Evolutionary conservation across 2,888 invertebrate species (phyloP), one percentile per base, ranked within the genome.

Genomic region (Petrolisthes manimaculis): DNA sequence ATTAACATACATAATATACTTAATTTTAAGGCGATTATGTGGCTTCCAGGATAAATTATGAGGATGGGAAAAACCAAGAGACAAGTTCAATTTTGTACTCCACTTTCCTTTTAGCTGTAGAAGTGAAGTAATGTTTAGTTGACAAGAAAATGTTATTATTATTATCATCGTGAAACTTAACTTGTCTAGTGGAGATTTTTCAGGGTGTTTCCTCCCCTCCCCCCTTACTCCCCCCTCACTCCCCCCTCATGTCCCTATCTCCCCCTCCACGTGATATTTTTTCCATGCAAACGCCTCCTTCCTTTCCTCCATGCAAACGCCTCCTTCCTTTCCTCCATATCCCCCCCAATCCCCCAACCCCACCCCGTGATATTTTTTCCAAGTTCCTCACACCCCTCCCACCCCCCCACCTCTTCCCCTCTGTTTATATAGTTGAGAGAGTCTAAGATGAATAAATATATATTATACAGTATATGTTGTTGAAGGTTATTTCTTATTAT

Each of bases 371-470:
- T 61, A 61, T 61, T 61, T 61, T 61, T 61, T 61, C 18, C 61
- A 61, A 9, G 37, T 18, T 61, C 61, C 18, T 61, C 18, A 61
- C 12, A 0, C 71, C 71, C 18, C n/a, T 4, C 6, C 21, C 71
- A 3, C 18, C n/a, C 21, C 6, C 21, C 71, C 1, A n/a, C n/a
- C 71, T 2, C 21, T 71, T 71, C 21, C 71, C 21, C 6, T 71
- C 18, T 71, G 71, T 71, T n/a, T 71, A 71, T n/a, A 71, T 71
- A 71, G 71, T 71, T 71, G 71, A 71, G 71, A 71, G 71, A 71
- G 71, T 71, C 71, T 71, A 71, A n/a, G 71, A 71, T n/a, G 71
- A 71, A 71, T 71, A 71, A 61, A n/a, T 71, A 71, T 71, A 71
- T n/a, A 71, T 9, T 61, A 9, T 61, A 61, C 18, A 14, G 18